Percentiles rank a stretch among this genome's conserved stretches.
These are phyloP conservation scores for Eulemur coronatus DNA, from an alignment of 2,797 vertebrate species.

Conservation along the genomic window DNA sequence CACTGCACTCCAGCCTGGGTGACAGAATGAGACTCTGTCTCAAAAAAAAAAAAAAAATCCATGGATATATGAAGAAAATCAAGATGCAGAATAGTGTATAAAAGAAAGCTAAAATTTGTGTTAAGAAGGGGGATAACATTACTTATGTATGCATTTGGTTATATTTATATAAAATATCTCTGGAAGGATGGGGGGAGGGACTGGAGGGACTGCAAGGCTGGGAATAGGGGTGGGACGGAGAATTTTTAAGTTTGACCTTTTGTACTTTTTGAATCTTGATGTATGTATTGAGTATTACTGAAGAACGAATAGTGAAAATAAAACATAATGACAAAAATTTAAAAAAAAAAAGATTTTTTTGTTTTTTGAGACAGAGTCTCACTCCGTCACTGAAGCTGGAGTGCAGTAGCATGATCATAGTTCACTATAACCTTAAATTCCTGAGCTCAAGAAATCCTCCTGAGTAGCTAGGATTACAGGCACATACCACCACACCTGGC, in stretches of 20 bases:
- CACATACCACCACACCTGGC: too few species aligned
- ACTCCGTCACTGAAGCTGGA: background rate
- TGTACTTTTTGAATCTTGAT: background rate
- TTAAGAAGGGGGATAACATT: background rate
- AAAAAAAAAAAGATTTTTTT: background rate
- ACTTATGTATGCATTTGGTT: background rate
- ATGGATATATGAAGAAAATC: too few species aligned
- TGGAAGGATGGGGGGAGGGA: background rate
- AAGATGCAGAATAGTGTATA: background rate
- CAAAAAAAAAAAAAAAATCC: too few species aligned
- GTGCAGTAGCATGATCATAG: too few species aligned
- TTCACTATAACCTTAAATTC: too few species aligned
- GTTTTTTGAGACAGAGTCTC: background rate
- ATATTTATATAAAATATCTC: background rate
- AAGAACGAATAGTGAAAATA: background rate
- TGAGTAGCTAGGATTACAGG: too few species aligned
- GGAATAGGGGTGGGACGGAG: background rate
- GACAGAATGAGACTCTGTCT: too few species aligned
- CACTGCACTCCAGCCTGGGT: too few species aligned
- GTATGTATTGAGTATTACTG: background rate
- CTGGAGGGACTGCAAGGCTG: background rate
- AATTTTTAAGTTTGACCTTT: background rate
- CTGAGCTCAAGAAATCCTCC: too few species aligned
- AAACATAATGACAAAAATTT: background rate
- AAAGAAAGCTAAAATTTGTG: background rate